Base-by-base conservation (phyloP, 2,888 invertebrate genomes). In the Volucella zonaria region DNA sequence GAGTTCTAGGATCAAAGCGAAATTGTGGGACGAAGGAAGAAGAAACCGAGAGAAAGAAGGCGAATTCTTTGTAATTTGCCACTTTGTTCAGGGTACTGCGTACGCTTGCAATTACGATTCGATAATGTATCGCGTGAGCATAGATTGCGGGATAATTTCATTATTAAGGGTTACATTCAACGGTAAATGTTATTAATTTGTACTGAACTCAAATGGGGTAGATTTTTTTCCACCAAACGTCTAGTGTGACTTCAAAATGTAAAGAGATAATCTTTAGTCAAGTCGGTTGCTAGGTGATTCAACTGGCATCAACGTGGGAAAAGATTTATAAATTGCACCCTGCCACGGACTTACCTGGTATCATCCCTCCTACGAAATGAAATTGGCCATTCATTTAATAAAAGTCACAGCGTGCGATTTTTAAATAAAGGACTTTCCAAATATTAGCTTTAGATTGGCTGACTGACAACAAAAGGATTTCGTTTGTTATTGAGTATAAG, bases 101-200 rank as follows among this genome's bases (percentile, higher is more conserved):
- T 74, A 31, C 56, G 78, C 23, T 67, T 14, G 58, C 59, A 71
- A 73, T 77, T 64, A 64, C 62, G 49, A 76, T 42, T 66, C 52
- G 15, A 56, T 66, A 77, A 73, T 54, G 43, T 49, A 68, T 51
- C 64, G 68, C 49, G 31, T 42, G 49, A 10, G 56, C 14, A 18
- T 51, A 45, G 49, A 64, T 80, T 80, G 68, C 56, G 71, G 68
- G 85, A 73, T 81, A 85, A 85, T 85, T 85, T 81, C 81, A 85
- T 85, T 85, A 85, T 85, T 59, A 77, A 77, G 85, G 81, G 85
- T 85, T 81, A 52, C 47, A 56, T 58, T 56, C 51, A 9, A 23
- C 58, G 61, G 68, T 76, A 59, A 59, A 73, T 58, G 68, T 43
- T 52, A 59, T 10, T 70, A 64, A 79, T 82, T 74, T 56, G 18